Percentiles rank a stretch among this genome's conserved stretches.
These are phyloP conservation scores for Chrysomela aeneicollis DNA, from an alignment of 2,888 invertebrate species.

Conservation along the genomic window DNA sequence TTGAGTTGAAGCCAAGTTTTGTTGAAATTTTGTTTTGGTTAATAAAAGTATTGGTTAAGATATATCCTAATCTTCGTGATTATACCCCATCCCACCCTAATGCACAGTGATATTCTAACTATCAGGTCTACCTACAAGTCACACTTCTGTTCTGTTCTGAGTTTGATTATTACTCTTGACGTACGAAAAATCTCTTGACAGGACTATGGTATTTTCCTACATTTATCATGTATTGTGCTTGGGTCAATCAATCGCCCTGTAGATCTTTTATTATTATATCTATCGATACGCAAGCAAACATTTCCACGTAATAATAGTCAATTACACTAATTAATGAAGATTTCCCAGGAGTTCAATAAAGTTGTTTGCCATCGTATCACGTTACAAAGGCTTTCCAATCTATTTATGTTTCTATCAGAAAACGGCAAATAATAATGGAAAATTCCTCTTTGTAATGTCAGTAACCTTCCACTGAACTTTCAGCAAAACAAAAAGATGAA, in stretches of 20 bases:
- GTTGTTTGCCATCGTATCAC: neutral
- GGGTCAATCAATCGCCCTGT: too few species aligned
- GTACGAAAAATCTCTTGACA: too few species aligned
- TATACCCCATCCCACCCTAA: too few species aligned
- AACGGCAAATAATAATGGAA: neutral
- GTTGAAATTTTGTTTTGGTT: conserved; percentile 48
- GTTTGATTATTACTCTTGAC: too few species aligned
- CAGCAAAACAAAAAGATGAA: neutral
- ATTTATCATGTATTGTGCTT: too few species aligned
- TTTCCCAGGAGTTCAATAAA: neutral
- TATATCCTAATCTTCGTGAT: neutral
- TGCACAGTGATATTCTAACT: too few species aligned
- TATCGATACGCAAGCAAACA: neutral
- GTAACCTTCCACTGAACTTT: neutral
- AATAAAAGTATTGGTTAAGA: conserved; percentile 45
- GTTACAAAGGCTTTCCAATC: conserved; percentile 3
- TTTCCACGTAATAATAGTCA: neutral
- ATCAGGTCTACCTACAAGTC: too few species aligned
- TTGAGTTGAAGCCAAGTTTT: conserved; percentile 45
- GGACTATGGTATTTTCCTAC: too few species aligned
- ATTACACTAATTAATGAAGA: conserved; percentile 1
- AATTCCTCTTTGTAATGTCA: neutral
- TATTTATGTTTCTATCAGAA: neutral
- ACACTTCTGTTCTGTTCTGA: too few species aligned
- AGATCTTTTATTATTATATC: neutral